These are phyloP conservation scores for Hemibagrus wyckioides DNA, from an alignment of 2,113 vertebrate genomes.

Conservation along the genomic window DNA sequence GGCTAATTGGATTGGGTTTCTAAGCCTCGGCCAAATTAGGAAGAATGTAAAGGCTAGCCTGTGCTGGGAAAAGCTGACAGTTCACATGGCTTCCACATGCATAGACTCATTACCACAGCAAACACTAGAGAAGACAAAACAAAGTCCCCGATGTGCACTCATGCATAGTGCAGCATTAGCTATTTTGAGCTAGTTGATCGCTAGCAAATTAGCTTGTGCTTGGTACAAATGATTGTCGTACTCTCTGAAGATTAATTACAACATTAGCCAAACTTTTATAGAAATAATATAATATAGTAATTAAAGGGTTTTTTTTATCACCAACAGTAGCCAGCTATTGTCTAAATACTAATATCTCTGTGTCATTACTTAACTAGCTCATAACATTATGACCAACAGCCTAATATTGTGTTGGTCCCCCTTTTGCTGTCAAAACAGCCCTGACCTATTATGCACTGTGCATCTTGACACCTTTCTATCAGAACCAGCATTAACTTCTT, in stretches of 20 bases:
- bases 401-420: too few species aligned
- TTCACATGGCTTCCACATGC: slow-evolving; percentile 1
- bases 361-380: not conserved
- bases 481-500: too few species aligned
- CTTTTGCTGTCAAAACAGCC: too few species aligned
- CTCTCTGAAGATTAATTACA: not conserved
- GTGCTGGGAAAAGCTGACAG: not conserved
- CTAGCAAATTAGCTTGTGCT: not conserved
- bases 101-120: not conserved
- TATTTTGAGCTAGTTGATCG: not conserved
- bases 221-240: not conserved
- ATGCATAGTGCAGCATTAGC: not conserved
- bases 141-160: not conserved
- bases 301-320: not conserved
- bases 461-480: too few species aligned
- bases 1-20: slow-evolving; percentile 43
- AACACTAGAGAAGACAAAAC: not conserved
- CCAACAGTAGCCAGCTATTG: not conserved
- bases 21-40: slow-evolving; percentile 39
- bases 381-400: too few species aligned
- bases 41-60: slow-evolving; percentile 39
- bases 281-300: not conserved
- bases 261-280: not conserved
- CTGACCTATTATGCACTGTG: too few species aligned
- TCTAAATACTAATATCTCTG: not conserved